Percentiles rank a stretch among this genome's conserved stretches.
Conservation (phyloP, 2,888 invertebrate species). For the Candidula unifasciata region DNA sequence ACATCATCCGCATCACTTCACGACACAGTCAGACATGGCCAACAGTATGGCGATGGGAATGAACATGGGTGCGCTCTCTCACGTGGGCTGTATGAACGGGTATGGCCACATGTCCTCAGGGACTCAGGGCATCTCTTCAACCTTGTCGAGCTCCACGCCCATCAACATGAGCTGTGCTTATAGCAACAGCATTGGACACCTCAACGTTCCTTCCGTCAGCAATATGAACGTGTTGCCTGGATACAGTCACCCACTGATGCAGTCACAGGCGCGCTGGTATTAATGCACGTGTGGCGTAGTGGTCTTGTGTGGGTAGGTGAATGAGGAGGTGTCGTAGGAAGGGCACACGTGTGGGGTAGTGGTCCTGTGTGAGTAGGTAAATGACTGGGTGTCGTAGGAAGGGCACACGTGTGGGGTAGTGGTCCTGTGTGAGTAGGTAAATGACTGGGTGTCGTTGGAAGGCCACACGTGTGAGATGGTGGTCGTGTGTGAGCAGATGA, state of each 20-base stretch:
- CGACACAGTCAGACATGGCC: constrained; percentile 55
- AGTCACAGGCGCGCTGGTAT: constrained; percentile 74
- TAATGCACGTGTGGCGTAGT: constrained; percentile 48
- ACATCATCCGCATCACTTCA: constrained; percentile 30
- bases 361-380: background rate
- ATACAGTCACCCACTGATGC: constrained; percentile 75
- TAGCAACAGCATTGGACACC: constrained; percentile 71
- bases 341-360: background rate
- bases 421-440: background rate
- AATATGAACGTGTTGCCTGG: constrained; percentile 75
- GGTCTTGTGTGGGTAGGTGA: background rate
- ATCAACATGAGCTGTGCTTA: constrained; percentile 73
- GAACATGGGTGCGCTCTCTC: constrained; percentile 62
- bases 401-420: background rate
- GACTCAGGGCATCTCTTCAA: constrained; percentile 58
- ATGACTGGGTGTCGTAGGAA: too few species aligned
- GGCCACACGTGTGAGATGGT: background rate
- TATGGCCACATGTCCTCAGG: constrained; percentile 60
- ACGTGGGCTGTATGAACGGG: constrained; percentile 59
- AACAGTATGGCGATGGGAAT: constrained; percentile 57
- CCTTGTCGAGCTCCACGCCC: constrained; percentile 60
- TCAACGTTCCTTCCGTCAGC: constrained; percentile 69
- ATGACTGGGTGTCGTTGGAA: too few species aligned
- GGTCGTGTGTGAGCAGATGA: background rate
- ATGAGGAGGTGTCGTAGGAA: too few species aligned